These are phyloP conservation scores for Ammospiza caudacuta DNA, from an alignment of 2,113 vertebrate genomes.

Conservation along the genomic window DNA sequence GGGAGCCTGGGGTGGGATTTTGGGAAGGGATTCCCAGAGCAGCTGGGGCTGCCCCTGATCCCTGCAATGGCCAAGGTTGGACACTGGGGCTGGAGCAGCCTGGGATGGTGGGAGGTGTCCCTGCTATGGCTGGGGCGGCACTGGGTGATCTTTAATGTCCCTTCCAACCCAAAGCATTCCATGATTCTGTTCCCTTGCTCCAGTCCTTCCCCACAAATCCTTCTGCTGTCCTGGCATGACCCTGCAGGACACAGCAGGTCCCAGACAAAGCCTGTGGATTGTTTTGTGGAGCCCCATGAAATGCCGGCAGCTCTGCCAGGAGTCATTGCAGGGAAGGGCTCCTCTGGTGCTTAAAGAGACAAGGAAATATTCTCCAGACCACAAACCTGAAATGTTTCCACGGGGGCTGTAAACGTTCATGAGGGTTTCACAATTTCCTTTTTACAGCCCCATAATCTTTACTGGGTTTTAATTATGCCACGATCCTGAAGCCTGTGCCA, in stretches of 20 bases:
- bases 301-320: not conserved
- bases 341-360: not conserved
- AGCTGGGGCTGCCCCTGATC: no score
- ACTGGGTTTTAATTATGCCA: not conserved
- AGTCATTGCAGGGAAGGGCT: not conserved
- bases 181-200: not conserved
- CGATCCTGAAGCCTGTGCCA: not conserved
- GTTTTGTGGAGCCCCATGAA: not conserved
- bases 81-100: no score
- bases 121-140: no score
- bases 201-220: not conserved
- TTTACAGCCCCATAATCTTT: slow-evolving; percentile 34
- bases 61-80: no score
- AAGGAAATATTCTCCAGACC: not conserved
- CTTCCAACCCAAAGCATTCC: no score
- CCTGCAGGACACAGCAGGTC: not conserved
- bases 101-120: no score
- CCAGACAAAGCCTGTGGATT: not conserved
- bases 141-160: no score
- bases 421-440: slow-evolving; percentile 9
- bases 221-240: not conserved
- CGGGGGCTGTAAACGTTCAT: slow-evolving; percentile 3
- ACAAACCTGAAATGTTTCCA: not conserved
- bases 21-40: no score
- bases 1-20: no score